Evolutionary conservation across 1,140 invertebrate genomes (phyloP), one percentile per base, ranked within the genome.

Genomic region (Zaprionus nigranus): DNA sequence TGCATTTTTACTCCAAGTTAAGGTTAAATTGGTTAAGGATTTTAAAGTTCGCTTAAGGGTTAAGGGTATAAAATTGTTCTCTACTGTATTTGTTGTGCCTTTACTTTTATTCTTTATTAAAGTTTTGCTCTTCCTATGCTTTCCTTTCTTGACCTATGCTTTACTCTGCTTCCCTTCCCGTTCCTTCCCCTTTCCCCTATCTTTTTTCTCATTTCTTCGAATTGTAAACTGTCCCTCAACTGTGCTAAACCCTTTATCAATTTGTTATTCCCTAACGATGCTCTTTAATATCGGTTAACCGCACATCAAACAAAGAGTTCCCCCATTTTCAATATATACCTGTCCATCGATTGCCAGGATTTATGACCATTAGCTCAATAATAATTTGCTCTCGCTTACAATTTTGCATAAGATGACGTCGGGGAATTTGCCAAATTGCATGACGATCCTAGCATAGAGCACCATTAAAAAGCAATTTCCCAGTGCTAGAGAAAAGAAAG

Each of bases 381-480:
- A 68, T 70, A 70, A 70, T 53, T 20, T 56, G n/a, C 2, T 26
- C 20, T 30, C 36, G 28, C 26, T 49, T n/a, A 36, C 26, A 30
- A 26, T 40, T 54, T 28, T 60, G 67, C 60, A 53, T 71, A 71
- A 75, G 46, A 71, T 40, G 43, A 15, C 73, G 26, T 12, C 28
- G n/a, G 60, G 73, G 60, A 71, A 28, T 34, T 46, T 64, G 67
- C 46, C 60, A 72, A 76, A 73, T 72, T 60, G 69, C 61, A 30
- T 36, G 61, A 72, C 28, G 24, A 54, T 40, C 24, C 24, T 62
- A 26, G 61, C 58, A 67, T 59, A 67, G 62, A 77, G 63, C 53
- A 51, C 62, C 62, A 63, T 77, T 77, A 77, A 77, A 73, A 73
- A 77, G 24, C 75, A 77, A 77, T 77, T 77, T 77, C 70, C 70